phyloP scores from a whole-genome alignment of 2,888 invertebrate genomes.

The Strigamia transsilvanica region DNA sequence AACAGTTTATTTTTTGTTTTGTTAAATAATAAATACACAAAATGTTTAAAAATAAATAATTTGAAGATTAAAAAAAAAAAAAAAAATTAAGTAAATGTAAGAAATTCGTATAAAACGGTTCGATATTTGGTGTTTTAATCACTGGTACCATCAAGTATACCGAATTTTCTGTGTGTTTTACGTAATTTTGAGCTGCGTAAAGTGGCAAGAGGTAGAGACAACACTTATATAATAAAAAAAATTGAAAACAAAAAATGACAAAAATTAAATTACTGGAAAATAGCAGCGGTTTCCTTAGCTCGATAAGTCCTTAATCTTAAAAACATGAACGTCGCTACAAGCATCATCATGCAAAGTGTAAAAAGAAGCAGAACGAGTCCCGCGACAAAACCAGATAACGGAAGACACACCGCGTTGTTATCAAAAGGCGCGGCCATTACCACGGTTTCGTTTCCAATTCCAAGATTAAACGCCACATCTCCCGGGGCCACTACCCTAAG shows the following conservation, averaged over 20 bases:
- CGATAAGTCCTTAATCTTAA: conserved; percentile 69
- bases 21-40: not conserved
- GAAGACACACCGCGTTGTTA: conserved; percentile 88
- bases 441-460: conserved; percentile 80
- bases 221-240: not conserved
- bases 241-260: not conserved
- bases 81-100: not conserved
- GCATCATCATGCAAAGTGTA: conserved; percentile 86
- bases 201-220: not conserved
- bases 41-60: not conserved
- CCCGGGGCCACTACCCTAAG: conserved; percentile 67
- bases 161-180: not conserved
- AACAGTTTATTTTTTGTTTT: not conserved
- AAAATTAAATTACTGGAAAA: conserved; percentile 1
- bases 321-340: conserved; percentile 91
- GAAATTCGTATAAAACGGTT: not conserved
- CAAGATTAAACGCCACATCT: conserved; percentile 72
- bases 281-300: not conserved
- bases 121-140: conserved; percentile 18
- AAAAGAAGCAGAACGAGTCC: conserved; percentile 88
- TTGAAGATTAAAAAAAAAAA: not conserved
- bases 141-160: conserved; percentile 1
- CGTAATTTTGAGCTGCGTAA: conserved; percentile 11
- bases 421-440: conserved; percentile 79
- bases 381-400: conserved; percentile 90